These are phyloP conservation scores for Diacarnus erythraeanus DNA, from an alignment of 37 sponge, comb jelly and placozoan genomes.

Conservation along the genomic window DNA sequence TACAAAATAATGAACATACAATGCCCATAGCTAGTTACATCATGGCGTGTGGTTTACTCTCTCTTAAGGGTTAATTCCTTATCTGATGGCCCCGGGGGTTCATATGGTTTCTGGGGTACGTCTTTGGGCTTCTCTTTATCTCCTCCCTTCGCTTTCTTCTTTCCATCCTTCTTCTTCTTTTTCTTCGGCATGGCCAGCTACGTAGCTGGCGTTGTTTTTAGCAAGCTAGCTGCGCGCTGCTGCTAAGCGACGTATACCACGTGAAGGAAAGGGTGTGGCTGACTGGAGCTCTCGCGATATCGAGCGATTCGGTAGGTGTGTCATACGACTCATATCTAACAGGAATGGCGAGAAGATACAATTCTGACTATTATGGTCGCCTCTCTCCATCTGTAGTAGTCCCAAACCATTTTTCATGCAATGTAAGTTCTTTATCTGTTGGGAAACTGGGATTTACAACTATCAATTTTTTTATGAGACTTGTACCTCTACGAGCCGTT, in stretches of 20 bases:
- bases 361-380: neutral
- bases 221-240: neutral
- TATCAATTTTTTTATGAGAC: neutral
- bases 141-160: conserved; percentile 21
- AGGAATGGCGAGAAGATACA: neutral
- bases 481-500: neutral
- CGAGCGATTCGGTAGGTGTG: too few species aligned
- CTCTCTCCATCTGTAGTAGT: neutral
- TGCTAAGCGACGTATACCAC: neutral
- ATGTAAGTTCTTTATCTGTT: too few species aligned
- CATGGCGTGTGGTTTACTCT: conserved; percentile 43
- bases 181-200: conserved; percentile 62
- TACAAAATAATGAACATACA: conserved; percentile 1
- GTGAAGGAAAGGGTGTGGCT: neutral
- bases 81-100: conserved; percentile 25
- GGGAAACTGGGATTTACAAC: too few species aligned
- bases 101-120: conserved; percentile 5
- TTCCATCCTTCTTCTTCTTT: conserved; percentile 33
- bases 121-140: neutral
- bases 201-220: too few species aligned
- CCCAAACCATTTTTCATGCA: conserved; percentile 22
- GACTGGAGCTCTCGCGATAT: neutral
- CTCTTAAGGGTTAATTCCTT: conserved; percentile 41
- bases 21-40: neutral
- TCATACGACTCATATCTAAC: too few species aligned